phyloP scores from a whole-genome alignment of 1,140 invertebrate genomes.

The Ceratitis capitata region DNA sequence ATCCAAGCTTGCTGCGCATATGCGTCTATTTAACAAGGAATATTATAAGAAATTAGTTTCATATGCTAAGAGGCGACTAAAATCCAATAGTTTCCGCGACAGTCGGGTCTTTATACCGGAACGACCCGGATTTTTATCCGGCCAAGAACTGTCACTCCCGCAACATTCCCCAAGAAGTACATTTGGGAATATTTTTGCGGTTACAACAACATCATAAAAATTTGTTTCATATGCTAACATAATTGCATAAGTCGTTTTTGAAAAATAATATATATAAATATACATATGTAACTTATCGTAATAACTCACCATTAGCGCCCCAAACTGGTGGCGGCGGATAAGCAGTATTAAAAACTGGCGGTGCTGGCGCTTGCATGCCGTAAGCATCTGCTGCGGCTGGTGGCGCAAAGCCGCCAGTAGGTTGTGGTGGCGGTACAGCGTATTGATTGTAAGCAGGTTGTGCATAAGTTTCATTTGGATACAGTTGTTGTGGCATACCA shows the following conservation, averaged over 20 bases:
- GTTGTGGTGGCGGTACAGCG: conserved; percentile 42
- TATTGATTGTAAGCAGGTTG: conserved; percentile 41
- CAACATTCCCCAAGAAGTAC: too few relatives aligned
- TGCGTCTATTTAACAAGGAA: conserved; percentile 44
- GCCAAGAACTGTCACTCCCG: too few relatives aligned
- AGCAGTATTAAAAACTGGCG: conserved; percentile 46
- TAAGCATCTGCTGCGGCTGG: conserved; percentile 34
- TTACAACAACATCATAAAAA: too few relatives aligned
- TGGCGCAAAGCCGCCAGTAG: conserved; percentile 45
- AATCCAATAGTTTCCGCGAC: too few relatives aligned
- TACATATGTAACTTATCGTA: not conserved
- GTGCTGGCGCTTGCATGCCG: conserved; percentile 47
- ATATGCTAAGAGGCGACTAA: too few relatives aligned
- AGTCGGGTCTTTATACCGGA: too few relatives aligned
- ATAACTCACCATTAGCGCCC: conserved; percentile 53
- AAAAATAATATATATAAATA: not conserved
- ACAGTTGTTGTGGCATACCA: conserved; percentile 54
- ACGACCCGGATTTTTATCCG: too few relatives aligned
- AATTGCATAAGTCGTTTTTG: too few relatives aligned
- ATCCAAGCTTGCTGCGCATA: conserved; percentile 58
- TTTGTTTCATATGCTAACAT: not conserved
- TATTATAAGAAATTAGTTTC: not conserved
- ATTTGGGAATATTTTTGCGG: too few relatives aligned
- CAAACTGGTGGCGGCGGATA: conserved; percentile 53
- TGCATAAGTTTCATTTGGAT: conserved; percentile 39